Evolutionary conservation across 2,797 vertebrate species (phyloP).

Genomic region (Enteromius anoplus): DNA sequence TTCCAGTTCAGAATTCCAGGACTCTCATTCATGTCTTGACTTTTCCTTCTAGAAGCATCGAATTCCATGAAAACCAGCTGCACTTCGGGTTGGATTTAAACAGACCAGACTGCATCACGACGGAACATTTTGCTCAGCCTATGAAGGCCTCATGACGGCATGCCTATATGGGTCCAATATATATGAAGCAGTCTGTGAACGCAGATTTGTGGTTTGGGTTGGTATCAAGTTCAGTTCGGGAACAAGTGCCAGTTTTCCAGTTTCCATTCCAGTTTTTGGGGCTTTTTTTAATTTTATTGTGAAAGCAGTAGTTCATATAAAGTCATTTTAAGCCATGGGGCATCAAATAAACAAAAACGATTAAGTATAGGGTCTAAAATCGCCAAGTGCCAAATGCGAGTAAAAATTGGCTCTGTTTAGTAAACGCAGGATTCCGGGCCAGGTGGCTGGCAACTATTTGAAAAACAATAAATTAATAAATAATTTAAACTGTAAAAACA

Average conservation of each 20-base stretch:
- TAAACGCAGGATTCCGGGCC: background rate
- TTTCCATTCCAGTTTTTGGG: constrained; percentile 32
- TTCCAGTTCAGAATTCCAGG: constrained; percentile 48
- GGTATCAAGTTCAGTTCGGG: constrained; percentile 32
- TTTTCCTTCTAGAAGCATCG: constrained; percentile 32
- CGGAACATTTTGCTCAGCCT: constrained; percentile 37
- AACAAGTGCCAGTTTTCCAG: constrained; percentile 39
- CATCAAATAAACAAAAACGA: constrained; percentile 34
- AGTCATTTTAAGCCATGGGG: constrained; percentile 17
- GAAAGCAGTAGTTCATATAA: constrained; percentile 33
- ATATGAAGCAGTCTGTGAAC: constrained; percentile 31
- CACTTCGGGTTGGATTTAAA: constrained; percentile 31
- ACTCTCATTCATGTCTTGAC: constrained; percentile 49
- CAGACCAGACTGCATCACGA: constrained; percentile 14
- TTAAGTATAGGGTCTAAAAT: constrained; percentile 22
- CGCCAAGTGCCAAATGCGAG: background rate
- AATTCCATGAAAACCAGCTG: constrained; percentile 48
- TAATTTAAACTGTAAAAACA: background rate
- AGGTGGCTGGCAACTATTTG: background rate
- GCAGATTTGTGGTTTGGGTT: constrained; percentile 35
- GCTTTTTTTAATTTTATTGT: constrained; percentile 12
- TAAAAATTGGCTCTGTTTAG: background rate
- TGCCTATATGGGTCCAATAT: constrained; percentile 21
- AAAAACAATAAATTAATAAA: background rate
- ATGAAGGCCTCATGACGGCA: constrained; percentile 29